Evolutionary conservation across 2,888 invertebrate genomes (phyloP).

Genomic region (Auanema freiburgensis): DNA sequence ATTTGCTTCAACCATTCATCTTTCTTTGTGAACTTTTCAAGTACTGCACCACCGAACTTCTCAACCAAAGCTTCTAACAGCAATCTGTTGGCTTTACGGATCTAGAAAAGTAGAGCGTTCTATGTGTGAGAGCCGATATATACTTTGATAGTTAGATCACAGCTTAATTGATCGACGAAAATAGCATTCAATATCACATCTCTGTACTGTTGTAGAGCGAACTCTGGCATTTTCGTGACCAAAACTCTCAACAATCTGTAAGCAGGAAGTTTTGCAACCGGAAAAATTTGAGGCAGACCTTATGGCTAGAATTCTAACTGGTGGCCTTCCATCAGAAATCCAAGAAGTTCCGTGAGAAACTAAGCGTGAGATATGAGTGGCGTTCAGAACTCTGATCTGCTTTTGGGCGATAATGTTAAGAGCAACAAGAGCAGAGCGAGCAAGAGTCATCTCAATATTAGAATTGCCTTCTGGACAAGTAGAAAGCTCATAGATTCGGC

Average conservation of each 20-base stretch:
- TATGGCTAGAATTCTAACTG: slow-evolving; percentile 52
- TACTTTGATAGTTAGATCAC: slow-evolving; percentile 47
- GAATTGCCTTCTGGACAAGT: slow-evolving; percentile 15
- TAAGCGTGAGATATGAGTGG: slow-evolving; percentile 39
- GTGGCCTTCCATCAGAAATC: slow-evolving; percentile 47
- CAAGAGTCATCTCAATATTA: slow-evolving; percentile 33
- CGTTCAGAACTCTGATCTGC: slow-evolving; percentile 46
- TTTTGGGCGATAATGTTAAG: slow-evolving; percentile 59
- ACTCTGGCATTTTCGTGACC: slow-evolving; percentile 53
- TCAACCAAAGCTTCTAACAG: slow-evolving; percentile 58
- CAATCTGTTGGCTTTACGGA: slow-evolving; percentile 57
- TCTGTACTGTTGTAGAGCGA: slow-evolving; percentile 55
- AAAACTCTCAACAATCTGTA: slow-evolving; percentile 49
- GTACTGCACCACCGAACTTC: slow-evolving; percentile 47
- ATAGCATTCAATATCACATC: slow-evolving; percentile 51
- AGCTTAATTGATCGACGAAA: slow-evolving; percentile 49
- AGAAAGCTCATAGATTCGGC: slow-evolving; percentile 42
- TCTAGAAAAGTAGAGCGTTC: slow-evolving; percentile 19
- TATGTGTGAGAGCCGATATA: background rate
- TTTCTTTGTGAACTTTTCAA: slow-evolving; percentile 43
- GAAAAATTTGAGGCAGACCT: slow-evolving; percentile 20
- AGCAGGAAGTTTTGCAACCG: background rate
- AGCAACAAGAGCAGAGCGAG: slow-evolving; percentile 51
- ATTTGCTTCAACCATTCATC: slow-evolving; percentile 56
- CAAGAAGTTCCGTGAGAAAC: slow-evolving; percentile 46